Evolutionary conservation across 2,797 vertebrate species (phyloP), one percentile per base, ranked within the genome.

Genomic region (Aphelocoma californica): DNA sequence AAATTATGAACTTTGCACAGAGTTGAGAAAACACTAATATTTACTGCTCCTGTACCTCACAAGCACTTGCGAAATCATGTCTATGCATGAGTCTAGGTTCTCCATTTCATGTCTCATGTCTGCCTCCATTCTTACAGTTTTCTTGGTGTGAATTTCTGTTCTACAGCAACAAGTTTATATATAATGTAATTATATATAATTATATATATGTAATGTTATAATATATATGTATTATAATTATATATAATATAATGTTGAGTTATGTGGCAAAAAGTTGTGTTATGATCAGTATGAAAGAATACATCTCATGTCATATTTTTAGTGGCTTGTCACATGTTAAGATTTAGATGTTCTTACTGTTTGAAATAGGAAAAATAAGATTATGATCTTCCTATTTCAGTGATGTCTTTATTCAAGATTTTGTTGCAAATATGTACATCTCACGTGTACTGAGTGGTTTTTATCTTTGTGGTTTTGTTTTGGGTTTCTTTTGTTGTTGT

Each of bases 241-340:
- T 34, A 34, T 34, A 34, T 34, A 32, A 14, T 74, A 7, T 25
- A 62, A 24, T 47, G 20, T 29, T 56, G 19, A 57, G 32, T 44
- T 88, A 31, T 1, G 4, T 44, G 16, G 19, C 74, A 64, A 57
- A 78, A 75, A 18, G 12, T 20, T 62, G 23, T 44, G 5, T 81
- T 57, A 32, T 17, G 15, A 70, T 75, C 62, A 75, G 16, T 15
- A 18, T 36, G 20, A 24, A 81, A 47, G 18, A 77, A 42, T 66
- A 34, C 12, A 12, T 34, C 14, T 91, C 23, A 3, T 24, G 5
- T n/a, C 65, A 18, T 81, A 9, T 15, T 81, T 85, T 85, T 50
- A 51, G 25, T 73, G 56, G 58, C 23, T 72, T 1, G 5, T 86
- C 32, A 9, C 0, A 0, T 19, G 12, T 58, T 70, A 58, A 32